Evolutionary conservation across 2,113 vertebrate genomes (phyloP).

Genomic region (Varanus komodoensis): DNA sequence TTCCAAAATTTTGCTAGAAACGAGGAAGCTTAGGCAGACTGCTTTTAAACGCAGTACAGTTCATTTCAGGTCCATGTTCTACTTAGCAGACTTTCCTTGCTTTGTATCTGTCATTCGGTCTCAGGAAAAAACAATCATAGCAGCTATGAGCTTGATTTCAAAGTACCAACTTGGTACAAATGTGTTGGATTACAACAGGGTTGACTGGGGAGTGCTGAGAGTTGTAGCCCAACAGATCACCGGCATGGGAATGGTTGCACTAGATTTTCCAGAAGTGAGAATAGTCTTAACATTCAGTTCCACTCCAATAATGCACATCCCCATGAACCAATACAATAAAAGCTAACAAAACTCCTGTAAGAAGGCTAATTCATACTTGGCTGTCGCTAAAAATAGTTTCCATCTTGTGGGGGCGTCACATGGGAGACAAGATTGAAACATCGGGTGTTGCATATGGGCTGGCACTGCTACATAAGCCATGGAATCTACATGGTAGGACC

Average conservation of each 20-base stretch:
- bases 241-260: too few relatives aligned
- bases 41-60: neutral
- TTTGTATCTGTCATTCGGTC: neutral
- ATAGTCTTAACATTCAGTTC: neutral
- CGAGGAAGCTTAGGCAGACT: neutral
- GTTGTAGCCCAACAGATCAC: too few relatives aligned
- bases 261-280: fast-evolving
- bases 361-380: neutral
- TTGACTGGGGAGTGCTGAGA: too few relatives aligned
- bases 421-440: neutral
- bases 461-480: neutral
- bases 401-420: neutral
- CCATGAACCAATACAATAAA: neutral
- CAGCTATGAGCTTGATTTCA: neutral
- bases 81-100: neutral
- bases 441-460: neutral
- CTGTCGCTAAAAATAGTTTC: constrained; percentile 7
- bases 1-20: neutral
- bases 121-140: neutral
- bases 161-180: too few relatives aligned
- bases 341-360: neutral
- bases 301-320: neutral
- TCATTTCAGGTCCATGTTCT: neutral
- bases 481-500: neutral
- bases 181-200: too few relatives aligned